These are phyloP conservation scores for Danio aesculapii DNA, from an alignment of 2,797 vertebrate species.

Conservation along the genomic window DNA sequence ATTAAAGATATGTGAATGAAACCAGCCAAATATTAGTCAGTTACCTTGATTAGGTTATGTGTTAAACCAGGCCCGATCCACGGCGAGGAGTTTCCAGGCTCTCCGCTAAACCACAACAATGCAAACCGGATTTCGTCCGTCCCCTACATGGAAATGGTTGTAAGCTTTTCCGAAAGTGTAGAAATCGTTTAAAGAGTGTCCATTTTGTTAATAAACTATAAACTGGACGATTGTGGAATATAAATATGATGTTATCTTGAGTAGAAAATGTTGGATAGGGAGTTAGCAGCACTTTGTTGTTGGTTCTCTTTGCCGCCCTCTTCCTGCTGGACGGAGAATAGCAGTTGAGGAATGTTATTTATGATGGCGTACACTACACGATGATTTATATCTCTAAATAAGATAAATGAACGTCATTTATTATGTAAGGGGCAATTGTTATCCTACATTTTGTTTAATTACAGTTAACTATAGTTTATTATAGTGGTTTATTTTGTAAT, in stretches of 20 bases:
- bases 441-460: not conserved
- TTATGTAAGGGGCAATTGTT: not conserved
- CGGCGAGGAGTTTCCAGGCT: conserved; percentile 34
- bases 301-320: conserved; percentile 30
- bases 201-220: conserved; percentile 3
- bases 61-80: conserved; percentile 47
- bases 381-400: not conserved
- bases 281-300: conserved; percentile 37
- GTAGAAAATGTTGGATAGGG: not conserved
- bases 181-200: conserved; percentile 11
- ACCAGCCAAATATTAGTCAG: not conserved
- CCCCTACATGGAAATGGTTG: conserved; percentile 7
- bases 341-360: not conserved
- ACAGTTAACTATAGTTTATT: not conserved
- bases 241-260: conserved; percentile 22
- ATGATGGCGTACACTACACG: too few species aligned
- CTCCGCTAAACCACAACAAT: conserved; percentile 35
- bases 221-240: not conserved
- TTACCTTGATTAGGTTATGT: conserved; percentile 25
- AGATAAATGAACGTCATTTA: not conserved
- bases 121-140: not conserved
- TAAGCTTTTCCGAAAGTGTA: not conserved
- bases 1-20: not conserved
- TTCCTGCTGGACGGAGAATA: not conserved
- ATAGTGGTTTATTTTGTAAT: not conserved